A percentile compares a stretch with the other conserved stretches of the same genome.
Evolutionary conservation across 2,113 vertebrate genomes (phyloP).

Genomic region (Hemiprocne comata): DNA sequence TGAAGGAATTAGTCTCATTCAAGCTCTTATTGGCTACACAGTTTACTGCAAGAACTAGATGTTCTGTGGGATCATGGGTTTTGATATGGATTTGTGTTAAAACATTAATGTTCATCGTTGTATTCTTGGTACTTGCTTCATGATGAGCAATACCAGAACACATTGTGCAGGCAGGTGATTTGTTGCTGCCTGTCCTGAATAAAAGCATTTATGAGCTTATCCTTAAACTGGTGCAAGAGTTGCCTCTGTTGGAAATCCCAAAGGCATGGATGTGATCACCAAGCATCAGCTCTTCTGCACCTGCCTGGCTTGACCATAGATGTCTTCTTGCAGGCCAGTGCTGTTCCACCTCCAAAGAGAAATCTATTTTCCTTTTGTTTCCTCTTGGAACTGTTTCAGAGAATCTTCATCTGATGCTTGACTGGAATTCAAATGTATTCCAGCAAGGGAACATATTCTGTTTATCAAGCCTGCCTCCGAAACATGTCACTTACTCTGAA

Average conservation of each 20-base stretch:
- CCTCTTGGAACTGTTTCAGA: not conserved
- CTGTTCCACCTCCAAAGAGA: not conserved
- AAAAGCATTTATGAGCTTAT: not conserved
- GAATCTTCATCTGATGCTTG: not conserved
- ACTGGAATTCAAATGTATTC: not conserved
- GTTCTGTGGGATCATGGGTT: not conserved
- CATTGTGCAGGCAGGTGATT: not conserved
- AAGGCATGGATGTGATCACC: not conserved
- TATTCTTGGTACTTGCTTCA: not conserved
- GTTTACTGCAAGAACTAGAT: not conserved
- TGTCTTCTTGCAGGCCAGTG: not conserved
- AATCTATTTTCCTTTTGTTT: not conserved
- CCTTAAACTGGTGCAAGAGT: not conserved
- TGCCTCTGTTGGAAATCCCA: not conserved
- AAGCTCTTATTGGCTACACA: not conserved
- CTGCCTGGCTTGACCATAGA: not conserved
- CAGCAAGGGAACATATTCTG: not conserved
- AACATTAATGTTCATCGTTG: rapidly evolving
- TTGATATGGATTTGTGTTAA: not conserved
- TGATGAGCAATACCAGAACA: not conserved
- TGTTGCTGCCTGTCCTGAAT: not conserved
- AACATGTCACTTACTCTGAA: not conserved
- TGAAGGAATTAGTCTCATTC: not conserved
- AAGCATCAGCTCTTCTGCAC: not conserved
- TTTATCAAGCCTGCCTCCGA: not conserved